Percentiles rank a stretch among this genome's conserved stretches.
Evolutionary conservation across 2,888 invertebrate species (phyloP).

Genomic region (Pristionchus japonicus): DNA sequence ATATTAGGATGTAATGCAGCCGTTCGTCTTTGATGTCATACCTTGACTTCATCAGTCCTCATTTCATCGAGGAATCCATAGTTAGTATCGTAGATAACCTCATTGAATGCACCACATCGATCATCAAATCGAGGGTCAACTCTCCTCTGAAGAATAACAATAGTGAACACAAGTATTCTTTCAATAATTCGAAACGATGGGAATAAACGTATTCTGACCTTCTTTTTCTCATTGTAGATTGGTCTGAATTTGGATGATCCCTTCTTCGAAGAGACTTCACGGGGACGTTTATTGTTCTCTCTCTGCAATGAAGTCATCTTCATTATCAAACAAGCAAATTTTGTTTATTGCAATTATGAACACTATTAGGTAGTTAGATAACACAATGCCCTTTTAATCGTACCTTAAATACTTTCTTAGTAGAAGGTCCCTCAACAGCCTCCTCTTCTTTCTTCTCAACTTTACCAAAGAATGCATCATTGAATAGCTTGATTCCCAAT

Average conservation of each 20-base stretch:
- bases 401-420: constrained; percentile 42
- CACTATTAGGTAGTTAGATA: too few relatives aligned
- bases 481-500: constrained; percentile 66
- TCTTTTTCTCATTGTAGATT: constrained; percentile 49
- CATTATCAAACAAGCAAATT: neutral
- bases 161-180: too few relatives aligned
- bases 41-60: constrained; percentile 61
- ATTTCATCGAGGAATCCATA: constrained; percentile 70
- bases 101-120: constrained; percentile 67
- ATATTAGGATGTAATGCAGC: too few relatives aligned
- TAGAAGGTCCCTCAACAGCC: constrained; percentile 1
- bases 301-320: neutral
- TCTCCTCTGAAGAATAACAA: neutral
- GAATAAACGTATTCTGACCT: neutral
- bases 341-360: neutral
- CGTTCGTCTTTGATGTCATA: constrained; percentile 37
- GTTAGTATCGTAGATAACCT: constrained; percentile 64
- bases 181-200: too few relatives aligned
- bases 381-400: too few relatives aligned
- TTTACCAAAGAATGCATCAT: constrained; percentile 62
- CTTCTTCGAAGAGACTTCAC: constrained; percentile 67
- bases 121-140: constrained; percentile 71
- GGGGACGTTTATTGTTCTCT: constrained; percentile 64
- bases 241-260: constrained; percentile 55
- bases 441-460: constrained; percentile 32